Conservation (phyloP, 1,140 invertebrate genomes). For the Brachionus koreanus region DNA sequence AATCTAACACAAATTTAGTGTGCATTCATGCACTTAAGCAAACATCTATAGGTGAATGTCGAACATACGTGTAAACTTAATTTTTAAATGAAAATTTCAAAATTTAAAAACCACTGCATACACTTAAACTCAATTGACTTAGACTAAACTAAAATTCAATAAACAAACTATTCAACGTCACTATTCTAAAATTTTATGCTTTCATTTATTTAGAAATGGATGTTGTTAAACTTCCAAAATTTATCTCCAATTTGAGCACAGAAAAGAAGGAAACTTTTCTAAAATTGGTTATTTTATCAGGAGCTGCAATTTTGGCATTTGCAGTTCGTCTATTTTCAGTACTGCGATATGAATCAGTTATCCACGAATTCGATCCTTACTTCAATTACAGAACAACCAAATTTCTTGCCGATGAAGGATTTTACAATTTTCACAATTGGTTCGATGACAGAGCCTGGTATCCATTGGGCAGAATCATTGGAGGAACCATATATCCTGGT, state of each 20-base stretch:
- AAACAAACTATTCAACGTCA: slow-evolving; percentile 26
- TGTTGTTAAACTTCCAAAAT: slow-evolving; percentile 45
- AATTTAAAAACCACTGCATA: slow-evolving; percentile 9
- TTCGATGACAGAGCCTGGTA: slow-evolving; percentile 99
- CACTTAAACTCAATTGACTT: not conserved
- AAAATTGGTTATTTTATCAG: slow-evolving; percentile 81
- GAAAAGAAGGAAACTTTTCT: slow-evolving; percentile 92
- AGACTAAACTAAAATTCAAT: not conserved
- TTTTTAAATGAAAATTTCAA: not conserved
- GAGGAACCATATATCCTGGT: slow-evolving; percentile 88
- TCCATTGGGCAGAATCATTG: slow-evolving; percentile 88
- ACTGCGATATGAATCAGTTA: slow-evolving; percentile 92
- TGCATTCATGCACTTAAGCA: not conserved
- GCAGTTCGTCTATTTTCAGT: slow-evolving; percentile 90
- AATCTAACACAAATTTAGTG: not conserved
- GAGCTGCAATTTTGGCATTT: slow-evolving; percentile 87
- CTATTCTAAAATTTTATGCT: not conserved
- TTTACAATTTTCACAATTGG: slow-evolving; percentile 98
- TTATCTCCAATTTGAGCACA: slow-evolving; percentile 62
- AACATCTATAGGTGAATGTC: slow-evolving; percentile 17
- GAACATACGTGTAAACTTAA: slow-evolving; percentile 34
- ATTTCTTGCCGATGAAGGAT: slow-evolving; percentile 88
- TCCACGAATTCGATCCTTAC: slow-evolving; percentile 98
- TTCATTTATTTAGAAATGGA: not conserved
- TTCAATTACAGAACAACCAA: slow-evolving; percentile 96